Evolutionary conservation across 2,113 vertebrate species (phyloP).

Genomic region (Heteronetta atricapilla): DNA sequence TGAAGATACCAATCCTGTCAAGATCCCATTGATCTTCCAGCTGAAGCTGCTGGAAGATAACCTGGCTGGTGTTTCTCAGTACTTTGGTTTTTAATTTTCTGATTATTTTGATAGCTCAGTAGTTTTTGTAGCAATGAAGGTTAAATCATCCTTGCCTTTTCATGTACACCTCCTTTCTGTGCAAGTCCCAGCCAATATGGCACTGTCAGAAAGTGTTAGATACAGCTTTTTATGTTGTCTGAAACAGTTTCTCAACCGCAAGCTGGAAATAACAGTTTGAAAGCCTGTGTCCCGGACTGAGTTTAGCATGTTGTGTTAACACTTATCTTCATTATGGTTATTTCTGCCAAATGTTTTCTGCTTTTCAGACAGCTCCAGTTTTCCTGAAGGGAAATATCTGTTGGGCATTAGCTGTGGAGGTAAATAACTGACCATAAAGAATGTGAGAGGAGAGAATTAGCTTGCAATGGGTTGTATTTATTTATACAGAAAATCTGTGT

Average conservation of each 20-base stretch:
- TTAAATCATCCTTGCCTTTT: slow-evolving; percentile 37
- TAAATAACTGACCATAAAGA: neutral
- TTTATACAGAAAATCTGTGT: neutral
- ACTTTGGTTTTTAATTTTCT: neutral
- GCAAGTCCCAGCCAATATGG: slow-evolving; percentile 49
- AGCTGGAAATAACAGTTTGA: slow-evolving; percentile 47
- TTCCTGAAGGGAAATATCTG: slow-evolving; percentile 2
- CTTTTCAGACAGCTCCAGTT: slow-evolving; percentile 15
- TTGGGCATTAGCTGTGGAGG: neutral
- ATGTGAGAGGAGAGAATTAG: neutral
- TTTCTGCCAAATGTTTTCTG: slow-evolving; percentile 36
- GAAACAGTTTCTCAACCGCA: slow-evolving; percentile 38
- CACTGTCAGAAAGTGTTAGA: slow-evolving; percentile 57
- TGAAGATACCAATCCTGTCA: neutral
- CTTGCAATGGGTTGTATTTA: neutral
- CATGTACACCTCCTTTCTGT: neutral
- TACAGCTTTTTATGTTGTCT: slow-evolving; percentile 57
- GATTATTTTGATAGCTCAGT: slow-evolving; percentile 21
- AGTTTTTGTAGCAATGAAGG: neutral
- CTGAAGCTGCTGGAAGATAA: neutral
- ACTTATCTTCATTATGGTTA: slow-evolving; percentile 42
- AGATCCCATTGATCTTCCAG: slow-evolving; percentile 13
- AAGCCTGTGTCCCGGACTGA: neutral
- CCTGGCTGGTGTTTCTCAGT: neutral
- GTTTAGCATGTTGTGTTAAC: slow-evolving; percentile 33